Evolutionary conservation across 2,888 invertebrate genomes (phyloP).

Genomic region (Protophormia terraenovae): DNA sequence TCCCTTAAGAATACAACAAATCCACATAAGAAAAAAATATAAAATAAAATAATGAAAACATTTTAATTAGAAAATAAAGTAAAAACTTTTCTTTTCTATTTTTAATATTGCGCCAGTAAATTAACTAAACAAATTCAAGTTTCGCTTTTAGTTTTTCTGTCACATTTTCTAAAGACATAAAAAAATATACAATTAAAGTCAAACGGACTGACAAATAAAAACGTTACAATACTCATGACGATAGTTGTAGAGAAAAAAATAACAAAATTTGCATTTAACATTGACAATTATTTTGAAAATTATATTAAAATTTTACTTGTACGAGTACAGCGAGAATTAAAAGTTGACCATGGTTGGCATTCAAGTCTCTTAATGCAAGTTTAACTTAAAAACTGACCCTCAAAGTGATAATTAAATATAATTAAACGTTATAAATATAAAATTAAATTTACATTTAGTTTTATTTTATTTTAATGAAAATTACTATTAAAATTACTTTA

Average conservation of each 20-base stretch:
- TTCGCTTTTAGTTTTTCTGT: constrained; percentile 32
- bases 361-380: background rate
- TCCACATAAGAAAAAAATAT: background rate
- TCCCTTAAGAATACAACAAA: constrained; percentile 21
- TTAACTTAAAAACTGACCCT: constrained; percentile 20
- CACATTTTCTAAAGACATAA: constrained; percentile 14
- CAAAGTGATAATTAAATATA: background rate
- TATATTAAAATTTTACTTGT: background rate
- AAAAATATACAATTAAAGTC: background rate
- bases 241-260: background rate
- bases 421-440: background rate
- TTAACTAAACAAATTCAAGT: constrained; percentile 5
- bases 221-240: background rate
- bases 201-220: background rate
- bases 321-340: background rate
- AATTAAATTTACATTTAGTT: background rate
- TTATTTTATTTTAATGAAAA: background rate
- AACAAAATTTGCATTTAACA: constrained; percentile 22
- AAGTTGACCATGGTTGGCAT: background rate
- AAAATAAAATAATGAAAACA: constrained; percentile 4
- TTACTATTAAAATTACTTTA: background rate
- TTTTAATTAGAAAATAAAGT: constrained; percentile 30
- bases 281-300: constrained; percentile 2
- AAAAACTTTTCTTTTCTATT: background rate
- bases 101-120: background rate